These are phyloP conservation scores for Pantala flavescens DNA, from an alignment of 1,140 invertebrate genomes.

Conservation along the genomic window DNA sequence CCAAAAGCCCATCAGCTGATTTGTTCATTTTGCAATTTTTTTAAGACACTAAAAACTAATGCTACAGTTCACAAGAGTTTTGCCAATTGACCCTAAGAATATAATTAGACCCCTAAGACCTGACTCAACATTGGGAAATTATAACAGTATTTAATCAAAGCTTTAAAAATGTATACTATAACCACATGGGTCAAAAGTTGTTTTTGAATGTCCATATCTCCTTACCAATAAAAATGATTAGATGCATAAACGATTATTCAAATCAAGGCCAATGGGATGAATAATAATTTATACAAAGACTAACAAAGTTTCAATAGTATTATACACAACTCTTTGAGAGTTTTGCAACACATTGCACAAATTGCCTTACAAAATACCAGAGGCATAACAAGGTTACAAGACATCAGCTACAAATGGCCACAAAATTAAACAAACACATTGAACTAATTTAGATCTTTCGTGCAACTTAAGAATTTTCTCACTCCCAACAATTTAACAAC, in stretches of 20 bases:
- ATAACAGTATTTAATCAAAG: background rate
- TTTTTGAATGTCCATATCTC: no score
- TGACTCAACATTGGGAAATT: background rate
- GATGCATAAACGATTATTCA: no score
- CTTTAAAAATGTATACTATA: background rate
- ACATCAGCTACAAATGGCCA: background rate
- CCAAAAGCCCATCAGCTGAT: background rate
- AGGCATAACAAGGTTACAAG: background rate
- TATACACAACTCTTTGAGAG: background rate
- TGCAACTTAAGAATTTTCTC: background rate
- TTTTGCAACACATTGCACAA: background rate
- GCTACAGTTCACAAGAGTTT: background rate
- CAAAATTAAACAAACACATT: background rate
- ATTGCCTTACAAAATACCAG: background rate
- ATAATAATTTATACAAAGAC: background rate
- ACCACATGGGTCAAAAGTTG: no score
- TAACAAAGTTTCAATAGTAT: background rate
- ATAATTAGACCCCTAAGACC: background rate
- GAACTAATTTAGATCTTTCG: background rate
- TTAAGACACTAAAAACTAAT: constrained; percentile 4
- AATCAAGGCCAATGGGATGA: no score
- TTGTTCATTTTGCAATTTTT: background rate
- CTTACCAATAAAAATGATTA: no score
- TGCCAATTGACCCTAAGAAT: background rate
- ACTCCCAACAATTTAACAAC: background rate